phyloP scores from a whole-genome alignment of 1,140 invertebrate genomes.

The Acromyrmex echinatior region DNA sequence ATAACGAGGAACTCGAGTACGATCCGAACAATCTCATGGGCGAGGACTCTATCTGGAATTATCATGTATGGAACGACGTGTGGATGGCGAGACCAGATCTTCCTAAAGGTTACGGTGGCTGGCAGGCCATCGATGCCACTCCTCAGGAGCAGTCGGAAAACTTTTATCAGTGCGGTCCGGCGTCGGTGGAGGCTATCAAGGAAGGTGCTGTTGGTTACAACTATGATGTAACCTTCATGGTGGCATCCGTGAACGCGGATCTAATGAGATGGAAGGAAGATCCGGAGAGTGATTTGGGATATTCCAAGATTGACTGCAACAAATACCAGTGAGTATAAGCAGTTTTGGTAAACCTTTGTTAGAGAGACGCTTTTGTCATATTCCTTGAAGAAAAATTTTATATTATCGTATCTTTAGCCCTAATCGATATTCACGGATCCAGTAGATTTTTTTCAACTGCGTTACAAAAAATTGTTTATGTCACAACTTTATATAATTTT shows the following conservation, averaged over 20 bases:
- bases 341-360: neutral
- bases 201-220: constrained; percentile 89
- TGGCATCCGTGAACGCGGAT: constrained; percentile 90
- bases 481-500: too few species aligned
- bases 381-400: neutral
- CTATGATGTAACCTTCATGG: constrained; percentile 89
- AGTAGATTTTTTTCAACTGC: too few species aligned
- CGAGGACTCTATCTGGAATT: constrained; percentile 88
- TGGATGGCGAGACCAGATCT: constrained; percentile 90
- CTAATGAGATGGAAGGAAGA: constrained; percentile 89
- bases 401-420: too few species aligned
- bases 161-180: constrained; percentile 89
- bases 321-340: constrained; percentile 89
- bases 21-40: constrained; percentile 78
- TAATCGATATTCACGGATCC: neutral
- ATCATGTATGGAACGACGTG: constrained; percentile 92
- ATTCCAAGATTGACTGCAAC: constrained; percentile 89
- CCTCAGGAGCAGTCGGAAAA: constrained; percentile 87
- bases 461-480: too few species aligned
- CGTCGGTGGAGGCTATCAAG: constrained; percentile 89
- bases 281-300: constrained; percentile 88
- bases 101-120: constrained; percentile 87
- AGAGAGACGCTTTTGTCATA: neutral
- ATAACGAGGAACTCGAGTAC: constrained; percentile 85
- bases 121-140: constrained; percentile 90